These are phyloP conservation scores for Trachurus trachurus DNA, from an alignment of 2,797 vertebrate genomes.

Conservation along the genomic window DNA sequence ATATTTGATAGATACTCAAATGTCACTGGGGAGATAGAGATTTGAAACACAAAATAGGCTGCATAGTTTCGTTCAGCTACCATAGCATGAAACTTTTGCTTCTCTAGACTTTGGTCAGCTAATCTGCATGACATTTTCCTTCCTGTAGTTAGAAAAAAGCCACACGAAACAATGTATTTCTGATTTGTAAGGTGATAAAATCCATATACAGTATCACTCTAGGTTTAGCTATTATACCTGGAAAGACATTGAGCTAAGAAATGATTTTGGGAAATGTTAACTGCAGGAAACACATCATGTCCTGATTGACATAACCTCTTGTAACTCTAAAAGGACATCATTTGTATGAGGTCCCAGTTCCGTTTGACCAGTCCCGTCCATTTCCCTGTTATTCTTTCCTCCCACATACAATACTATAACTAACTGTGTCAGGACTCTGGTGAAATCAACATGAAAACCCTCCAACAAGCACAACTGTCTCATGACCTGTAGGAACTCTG, in stretches of 20 bases:
- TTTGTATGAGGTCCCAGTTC: conserved; percentile 76
- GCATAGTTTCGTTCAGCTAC: background rate
- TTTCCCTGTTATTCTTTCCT: conserved; percentile 85
- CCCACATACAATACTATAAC: conserved; percentile 76
- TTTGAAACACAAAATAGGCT: background rate
- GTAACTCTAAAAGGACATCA: conserved; percentile 85
- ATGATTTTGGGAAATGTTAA: conserved; percentile 5
- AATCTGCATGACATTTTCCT: background rate
- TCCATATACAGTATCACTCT: no score
- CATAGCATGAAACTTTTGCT: background rate
- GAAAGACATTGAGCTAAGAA: background rate
- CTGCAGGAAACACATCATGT: conserved; percentile 33
- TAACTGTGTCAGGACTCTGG: conserved; percentile 81
- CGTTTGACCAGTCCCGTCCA: conserved; percentile 80
- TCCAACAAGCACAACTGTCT: conserved; percentile 85
- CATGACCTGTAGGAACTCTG: conserved; percentile 78
- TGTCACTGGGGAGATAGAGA: conserved; percentile 15
- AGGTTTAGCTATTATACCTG: background rate
- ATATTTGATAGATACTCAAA: conserved; percentile 29
- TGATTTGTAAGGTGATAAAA: background rate
- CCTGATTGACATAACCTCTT: conserved; percentile 37
- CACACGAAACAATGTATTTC: background rate
- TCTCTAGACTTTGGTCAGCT: background rate
- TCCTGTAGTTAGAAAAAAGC: no score
- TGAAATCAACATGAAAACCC: conserved; percentile 84